These are phyloP conservation scores for Leptarthrus brevirostris DNA, from an alignment of 2,888 invertebrate species.

Conservation along the genomic window DNA sequence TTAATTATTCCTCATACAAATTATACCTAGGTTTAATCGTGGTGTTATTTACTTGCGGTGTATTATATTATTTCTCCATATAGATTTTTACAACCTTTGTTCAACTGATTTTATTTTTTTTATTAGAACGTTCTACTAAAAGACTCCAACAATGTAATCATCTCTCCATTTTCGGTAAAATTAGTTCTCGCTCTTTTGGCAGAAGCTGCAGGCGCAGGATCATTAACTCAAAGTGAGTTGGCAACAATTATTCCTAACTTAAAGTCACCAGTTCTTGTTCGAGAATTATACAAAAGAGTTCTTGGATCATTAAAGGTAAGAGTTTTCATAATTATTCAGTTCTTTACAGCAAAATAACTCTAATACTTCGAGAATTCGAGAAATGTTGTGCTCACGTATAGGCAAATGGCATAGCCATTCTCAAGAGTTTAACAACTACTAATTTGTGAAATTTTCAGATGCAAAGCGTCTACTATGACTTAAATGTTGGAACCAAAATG, in stretches of 20 bases:
- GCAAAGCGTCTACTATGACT: slow-evolving; percentile 67
- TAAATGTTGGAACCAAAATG: slow-evolving; percentile 75
- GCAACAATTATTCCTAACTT: slow-evolving; percentile 53
- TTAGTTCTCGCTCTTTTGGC: slow-evolving; percentile 77
- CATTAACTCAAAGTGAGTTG: slow-evolving; percentile 58
- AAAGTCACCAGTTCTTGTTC: slow-evolving; percentile 53
- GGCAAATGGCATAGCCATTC: too few relatives aligned
- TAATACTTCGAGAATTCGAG: too few relatives aligned
- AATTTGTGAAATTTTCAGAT: slow-evolving; percentile 48
- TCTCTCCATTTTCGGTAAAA: slow-evolving; percentile 83
- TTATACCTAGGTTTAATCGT: too few relatives aligned
- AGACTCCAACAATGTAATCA: slow-evolving; percentile 72
- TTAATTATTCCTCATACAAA: too few relatives aligned
- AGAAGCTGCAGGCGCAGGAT: slow-evolving; percentile 73
- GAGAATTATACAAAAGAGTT: slow-evolving; percentile 63
- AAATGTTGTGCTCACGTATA: too few relatives aligned
- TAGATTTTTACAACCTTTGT: too few relatives aligned
- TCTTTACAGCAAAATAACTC: background rate
- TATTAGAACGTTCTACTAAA: slow-evolving; percentile 58
- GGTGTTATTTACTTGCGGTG: too few relatives aligned
- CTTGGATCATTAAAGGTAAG: slow-evolving; percentile 54
- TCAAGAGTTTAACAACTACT: background rate
- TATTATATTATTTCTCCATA: too few relatives aligned
- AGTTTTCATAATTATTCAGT: too few relatives aligned
- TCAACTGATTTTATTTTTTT: background rate